These are phyloP conservation scores for Adineta ricciae DNA, from an alignment of 2,888 invertebrate species.

Conservation along the genomic window DNA sequence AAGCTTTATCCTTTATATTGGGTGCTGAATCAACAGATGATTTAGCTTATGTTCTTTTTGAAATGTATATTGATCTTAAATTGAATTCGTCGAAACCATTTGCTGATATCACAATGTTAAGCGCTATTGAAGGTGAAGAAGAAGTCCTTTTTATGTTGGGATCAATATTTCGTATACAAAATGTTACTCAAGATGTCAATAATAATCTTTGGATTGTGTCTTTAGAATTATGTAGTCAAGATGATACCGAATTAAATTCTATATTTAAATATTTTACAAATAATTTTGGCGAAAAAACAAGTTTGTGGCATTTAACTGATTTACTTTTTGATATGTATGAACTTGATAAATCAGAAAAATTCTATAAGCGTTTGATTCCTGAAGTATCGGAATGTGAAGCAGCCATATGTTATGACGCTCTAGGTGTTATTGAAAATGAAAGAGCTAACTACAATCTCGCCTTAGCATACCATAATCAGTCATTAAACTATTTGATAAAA, in stretches of 20 bases:
- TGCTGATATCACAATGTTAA: neutral
- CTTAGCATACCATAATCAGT: neutral
- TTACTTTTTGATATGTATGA: neutral
- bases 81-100: neutral
- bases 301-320: too few species aligned
- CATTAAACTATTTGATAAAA: neutral
- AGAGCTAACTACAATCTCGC: neutral
- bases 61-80: neutral
- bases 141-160: conserved; percentile 13
- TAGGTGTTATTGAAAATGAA: neutral
- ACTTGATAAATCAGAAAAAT: neutral
- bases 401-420: neutral
- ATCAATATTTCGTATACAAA: neutral
- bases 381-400: neutral
- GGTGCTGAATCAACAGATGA: neutral
- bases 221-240: neutral
- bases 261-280: too few species aligned
- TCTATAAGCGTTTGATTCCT: too few species aligned
- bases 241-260: neutral
- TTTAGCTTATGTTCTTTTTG: neutral
- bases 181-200: neutral
- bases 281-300: too few species aligned
- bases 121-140: neutral
- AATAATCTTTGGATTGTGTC: neutral
- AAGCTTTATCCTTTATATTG: neutral